phyloP scores from a whole-genome alignment of 2,113 vertebrate species.

The Mesembrinibis cayennensis region DNA sequence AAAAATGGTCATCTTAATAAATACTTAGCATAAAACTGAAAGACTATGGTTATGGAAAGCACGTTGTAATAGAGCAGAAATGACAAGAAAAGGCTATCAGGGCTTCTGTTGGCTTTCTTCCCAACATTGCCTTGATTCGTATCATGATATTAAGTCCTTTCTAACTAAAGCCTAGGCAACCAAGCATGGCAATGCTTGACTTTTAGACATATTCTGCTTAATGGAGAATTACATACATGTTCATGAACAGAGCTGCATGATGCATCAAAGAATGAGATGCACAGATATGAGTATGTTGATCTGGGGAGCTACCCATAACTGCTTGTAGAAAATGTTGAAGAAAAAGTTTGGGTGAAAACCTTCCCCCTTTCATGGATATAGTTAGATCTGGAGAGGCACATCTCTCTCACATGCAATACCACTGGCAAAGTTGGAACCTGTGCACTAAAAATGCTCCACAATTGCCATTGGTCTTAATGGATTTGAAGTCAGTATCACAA shows the following conservation, averaged over 20 bases:
- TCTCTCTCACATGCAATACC: neutral
- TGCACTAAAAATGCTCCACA: neutral
- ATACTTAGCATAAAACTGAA: neutral
- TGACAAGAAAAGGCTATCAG: neutral
- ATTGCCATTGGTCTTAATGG: neutral
- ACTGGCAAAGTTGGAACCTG: neutral
- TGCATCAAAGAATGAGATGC: neutral
- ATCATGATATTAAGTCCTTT: neutral
- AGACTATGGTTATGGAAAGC: neutral
- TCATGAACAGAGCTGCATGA: neutral
- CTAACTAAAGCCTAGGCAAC: neutral
- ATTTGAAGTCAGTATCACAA: neutral
- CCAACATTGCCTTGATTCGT: neutral
- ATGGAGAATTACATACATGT: neutral
- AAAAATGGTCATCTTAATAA: neutral
- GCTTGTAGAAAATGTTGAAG: neutral
- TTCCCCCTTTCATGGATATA: neutral
- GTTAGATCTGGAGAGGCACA: neutral
- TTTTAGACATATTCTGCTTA: neutral
- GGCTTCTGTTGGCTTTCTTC: accelerated
- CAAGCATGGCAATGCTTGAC: neutral
- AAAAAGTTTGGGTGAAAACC: neutral
- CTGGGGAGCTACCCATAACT: neutral
- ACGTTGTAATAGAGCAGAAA: neutral
- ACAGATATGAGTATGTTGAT: neutral